Conservation (phyloP, 1,140 invertebrate genomes). For the Apis dorsata region DNA sequence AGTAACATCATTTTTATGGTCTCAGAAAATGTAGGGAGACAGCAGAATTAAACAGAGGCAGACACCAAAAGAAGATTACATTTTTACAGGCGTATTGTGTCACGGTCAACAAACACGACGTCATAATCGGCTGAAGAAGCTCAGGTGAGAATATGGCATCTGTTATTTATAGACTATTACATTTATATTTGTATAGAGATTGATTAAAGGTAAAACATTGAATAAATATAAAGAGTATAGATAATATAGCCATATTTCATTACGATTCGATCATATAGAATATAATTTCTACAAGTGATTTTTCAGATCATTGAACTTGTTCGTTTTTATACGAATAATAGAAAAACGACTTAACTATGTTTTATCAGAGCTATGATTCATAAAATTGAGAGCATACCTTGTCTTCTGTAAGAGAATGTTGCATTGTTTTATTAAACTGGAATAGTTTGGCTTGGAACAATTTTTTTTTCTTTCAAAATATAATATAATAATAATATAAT, state of each 20-base stretch:
- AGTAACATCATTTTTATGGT: constrained; percentile 5
- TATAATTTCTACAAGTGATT: neutral
- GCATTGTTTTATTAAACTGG: neutral
- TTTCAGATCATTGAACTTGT: constrained; percentile 25
- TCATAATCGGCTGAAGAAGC: constrained; percentile 38
- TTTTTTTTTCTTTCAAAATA: too few species aligned
- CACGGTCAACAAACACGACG: constrained; percentile 33
- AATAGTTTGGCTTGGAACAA: too few species aligned
- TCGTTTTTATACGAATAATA: constrained; percentile 9
- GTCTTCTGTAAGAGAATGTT: neutral
- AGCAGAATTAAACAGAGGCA: constrained; percentile 9
- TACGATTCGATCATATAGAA: neutral
- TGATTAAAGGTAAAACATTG: neutral
- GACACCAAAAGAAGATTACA: constrained; percentile 35
- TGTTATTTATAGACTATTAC: constrained; percentile 35
- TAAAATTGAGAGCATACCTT: constrained; percentile 33
- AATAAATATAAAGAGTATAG: neutral
- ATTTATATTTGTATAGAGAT: constrained; percentile 9
- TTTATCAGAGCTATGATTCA: constrained; percentile 15
- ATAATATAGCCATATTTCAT: neutral
- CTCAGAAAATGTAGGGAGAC: neutral
- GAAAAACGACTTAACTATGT: neutral
- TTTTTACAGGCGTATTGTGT: constrained; percentile 15
- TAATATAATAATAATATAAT: too few species aligned
- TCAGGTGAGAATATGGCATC: constrained; percentile 33